Evolutionary conservation across 2,113 vertebrate genomes (phyloP), one percentile per base, ranked within the genome.

Genomic region (Dascyllus trimaculatus): DNA sequence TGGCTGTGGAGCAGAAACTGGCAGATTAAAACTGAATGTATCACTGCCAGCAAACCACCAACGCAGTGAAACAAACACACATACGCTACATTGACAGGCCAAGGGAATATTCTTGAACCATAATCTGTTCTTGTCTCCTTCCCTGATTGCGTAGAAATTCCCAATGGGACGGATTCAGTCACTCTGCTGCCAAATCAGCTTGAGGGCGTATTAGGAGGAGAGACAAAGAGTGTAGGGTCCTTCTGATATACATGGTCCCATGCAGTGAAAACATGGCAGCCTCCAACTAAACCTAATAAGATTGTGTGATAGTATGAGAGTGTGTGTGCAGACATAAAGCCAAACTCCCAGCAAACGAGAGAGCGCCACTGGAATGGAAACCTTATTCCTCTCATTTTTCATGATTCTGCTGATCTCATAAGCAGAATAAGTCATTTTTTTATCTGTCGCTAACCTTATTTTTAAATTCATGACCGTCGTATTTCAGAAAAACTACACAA

Each of bases 11-110:
- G 63, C 74, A 75, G n/a, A 73, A 91, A 80, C 73, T 79, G 82
- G 85, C 78, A 74, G 74, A 84, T 86, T 80, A 69, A 72, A 82
- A 79, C 71, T 56, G 54, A 85, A 70, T 71, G 79, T 70, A 76
- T 62, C 52, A 15, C 48, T 80, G 88, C 83, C 71, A 80, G 70
- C 57, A 64, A 81, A 71, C 65, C 74, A 67, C 67, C 53, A 74
- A 73, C 46, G 21, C 80, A 71, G 60, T 38, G 25, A 66, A 67
- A 79, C 43, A 43, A 40, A 72, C 57, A 62, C 40, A 43, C 40
- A 43, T 38, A 49, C n/a, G 43, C 7, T 29, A 29, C 4, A 6
- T 17, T 49, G 18, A n/a, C 54, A 86, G 53, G 48, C 54, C 57
- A 58, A 74, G 53, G 70, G 65, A 48, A 38, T 77, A 51, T 65